Evolutionary conservation across 2,113 vertebrate species (phyloP), one percentile per base, ranked within the genome.

Genomic region (Mirza zaza): DNA sequence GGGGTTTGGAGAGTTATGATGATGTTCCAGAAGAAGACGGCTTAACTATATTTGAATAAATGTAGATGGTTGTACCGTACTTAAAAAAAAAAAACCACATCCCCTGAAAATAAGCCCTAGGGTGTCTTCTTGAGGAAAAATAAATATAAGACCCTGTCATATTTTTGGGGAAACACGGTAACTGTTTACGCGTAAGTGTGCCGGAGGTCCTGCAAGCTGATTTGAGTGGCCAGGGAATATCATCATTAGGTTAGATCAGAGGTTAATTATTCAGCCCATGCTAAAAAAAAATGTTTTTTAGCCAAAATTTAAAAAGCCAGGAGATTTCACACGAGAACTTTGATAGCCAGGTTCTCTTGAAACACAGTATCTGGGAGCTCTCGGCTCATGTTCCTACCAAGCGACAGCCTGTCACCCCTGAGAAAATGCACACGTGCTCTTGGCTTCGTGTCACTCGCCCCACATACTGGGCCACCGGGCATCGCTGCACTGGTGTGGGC

Each of bases 291-390:
- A 1, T 0, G n/a, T 42, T 48, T 20, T 76, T 48, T 42, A 55
- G 23, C n/a, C 50, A 83, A 91, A 70, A 79, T 76, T 8, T 88
- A 52, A 96, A 96, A 92, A 89, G 34, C 14, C 9, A 90, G 25
- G 45, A 55, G 10, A 59, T 32, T 52, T 42, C 68, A 79, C 8
- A 36, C 9, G 71, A 96, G 68, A 94, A 55, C 7, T 17, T 21
- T 59, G 10, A 77, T 13, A 82, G 10, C 8, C 27, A 84, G 32
- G 18, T 80, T 88, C 50, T 90, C 68, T 63, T 20, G 14, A 59
- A 95, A 68, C 57, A 18, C 5, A 39, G 14, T 42, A 15, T 36
- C 39, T 57, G 55, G 61, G 89, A 68, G 55, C 8, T 34, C 14
- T 11, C 32, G 27, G 8, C 15, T 25, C n/a, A 6, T 5, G 21